phyloP scores from a whole-genome alignment of 2,797 vertebrate genomes.

The Enteromius treurensis region DNA sequence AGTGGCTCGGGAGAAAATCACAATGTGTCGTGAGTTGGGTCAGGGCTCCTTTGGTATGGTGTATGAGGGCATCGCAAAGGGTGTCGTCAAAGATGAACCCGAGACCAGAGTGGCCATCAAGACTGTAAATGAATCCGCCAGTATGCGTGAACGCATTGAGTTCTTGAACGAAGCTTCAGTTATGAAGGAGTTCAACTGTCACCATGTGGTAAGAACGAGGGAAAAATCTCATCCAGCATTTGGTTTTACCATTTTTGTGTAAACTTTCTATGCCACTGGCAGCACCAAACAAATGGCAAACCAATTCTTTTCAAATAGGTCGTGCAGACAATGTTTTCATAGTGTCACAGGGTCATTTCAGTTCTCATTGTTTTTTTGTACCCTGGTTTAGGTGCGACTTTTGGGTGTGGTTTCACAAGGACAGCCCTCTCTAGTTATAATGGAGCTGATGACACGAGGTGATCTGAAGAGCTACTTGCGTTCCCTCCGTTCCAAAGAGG shows the following conservation, averaged over 20 bases:
- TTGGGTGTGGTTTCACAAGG: slow-evolving; percentile 98
- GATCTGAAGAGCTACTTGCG: slow-evolving; percentile 97
- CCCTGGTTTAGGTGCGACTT: slow-evolving; percentile 86
- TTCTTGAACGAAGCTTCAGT: slow-evolving; percentile 98
- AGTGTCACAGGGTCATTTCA: not conserved
- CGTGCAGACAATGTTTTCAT: not conserved
- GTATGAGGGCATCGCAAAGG: slow-evolving; percentile 95
- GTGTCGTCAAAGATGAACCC: slow-evolving; percentile 93
- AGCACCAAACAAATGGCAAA: not conserved
- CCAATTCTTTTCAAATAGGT: not conserved
- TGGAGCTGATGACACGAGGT: slow-evolving; percentile 98
- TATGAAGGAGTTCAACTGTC: slow-evolving; percentile 99
- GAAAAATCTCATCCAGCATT: not conserved
- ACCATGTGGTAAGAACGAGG: slow-evolving; percentile 90
- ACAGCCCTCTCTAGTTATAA: slow-evolving; percentile 97
- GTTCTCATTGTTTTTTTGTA: slow-evolving; percentile 25
- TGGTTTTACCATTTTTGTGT: not conserved
- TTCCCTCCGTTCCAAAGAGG: slow-evolving; percentile 92
- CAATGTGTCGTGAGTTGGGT: slow-evolving; percentile 92
- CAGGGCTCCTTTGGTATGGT: slow-evolving; percentile 99
- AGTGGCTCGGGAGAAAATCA: slow-evolving; percentile 96
- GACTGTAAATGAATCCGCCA: slow-evolving; percentile 95
- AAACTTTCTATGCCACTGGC: not conserved
- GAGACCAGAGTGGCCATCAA: slow-evolving; percentile 97
- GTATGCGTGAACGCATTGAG: slow-evolving; percentile 96